These are phyloP conservation scores for Rostratula benghalensis DNA, from an alignment of 2,113 vertebrate species.

Conservation along the genomic window DNA sequence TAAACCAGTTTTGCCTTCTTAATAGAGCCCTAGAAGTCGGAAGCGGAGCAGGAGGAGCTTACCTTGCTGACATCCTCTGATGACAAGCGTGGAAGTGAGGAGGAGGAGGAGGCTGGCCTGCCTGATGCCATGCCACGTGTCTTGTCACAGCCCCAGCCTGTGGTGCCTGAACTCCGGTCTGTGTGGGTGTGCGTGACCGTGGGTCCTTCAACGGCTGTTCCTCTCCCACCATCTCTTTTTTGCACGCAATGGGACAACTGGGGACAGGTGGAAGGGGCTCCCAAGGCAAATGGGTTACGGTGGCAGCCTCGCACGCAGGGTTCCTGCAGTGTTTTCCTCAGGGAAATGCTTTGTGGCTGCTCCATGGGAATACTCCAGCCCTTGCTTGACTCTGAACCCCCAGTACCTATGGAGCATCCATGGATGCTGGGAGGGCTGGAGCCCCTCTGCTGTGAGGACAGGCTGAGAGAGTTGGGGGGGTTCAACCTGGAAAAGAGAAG, in stretches of 20 bases:
- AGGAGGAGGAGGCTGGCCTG: neutral
- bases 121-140: neutral
- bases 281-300: neutral
- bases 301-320: neutral
- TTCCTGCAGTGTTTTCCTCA: neutral
- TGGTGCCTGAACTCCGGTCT: fast-evolving
- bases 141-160: neutral
- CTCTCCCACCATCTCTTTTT: neutral
- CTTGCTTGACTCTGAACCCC: neutral
- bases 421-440: no score
- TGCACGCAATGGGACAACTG: neutral
- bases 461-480: no score
- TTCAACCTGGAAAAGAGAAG: no score
- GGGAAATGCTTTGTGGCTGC: neutral
- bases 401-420: neutral
- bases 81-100: neutral
- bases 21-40: neutral
- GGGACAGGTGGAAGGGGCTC: neutral
- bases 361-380: neutral
- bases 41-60: neutral
- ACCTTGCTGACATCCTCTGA: neutral
- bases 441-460: no score
- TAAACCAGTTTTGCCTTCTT: constrained; percentile 33
- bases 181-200: fast-evolving
- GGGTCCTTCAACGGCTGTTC: fast-evolving